phyloP scores from a whole-genome alignment of 2,888 invertebrate species.

The Cephalotes varians region DNA sequence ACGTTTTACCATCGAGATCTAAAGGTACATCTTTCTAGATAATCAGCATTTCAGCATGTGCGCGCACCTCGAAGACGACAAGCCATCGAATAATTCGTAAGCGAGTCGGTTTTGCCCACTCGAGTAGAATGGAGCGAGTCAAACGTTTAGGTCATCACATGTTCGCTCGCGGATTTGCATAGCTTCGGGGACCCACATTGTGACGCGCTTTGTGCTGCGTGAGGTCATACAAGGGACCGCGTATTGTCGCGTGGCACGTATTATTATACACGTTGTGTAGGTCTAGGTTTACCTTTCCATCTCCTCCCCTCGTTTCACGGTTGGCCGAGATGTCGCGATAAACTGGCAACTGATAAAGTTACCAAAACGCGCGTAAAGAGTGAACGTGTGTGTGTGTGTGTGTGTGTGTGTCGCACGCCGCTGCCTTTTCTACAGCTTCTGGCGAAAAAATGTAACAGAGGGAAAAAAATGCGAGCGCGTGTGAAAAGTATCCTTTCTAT shows the following conservation, averaged over 20 bases:
- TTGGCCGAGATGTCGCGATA: conserved; percentile 64
- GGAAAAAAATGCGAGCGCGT: not conserved
- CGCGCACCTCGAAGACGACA: not conserved
- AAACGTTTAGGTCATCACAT: conserved; percentile 78
- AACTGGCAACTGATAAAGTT: conserved; percentile 61
- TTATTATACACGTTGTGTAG: conserved; percentile 73
- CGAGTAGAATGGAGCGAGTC: conserved; percentile 39
- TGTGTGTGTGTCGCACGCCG: not conserved
- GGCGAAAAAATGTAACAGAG: conserved; percentile 20
- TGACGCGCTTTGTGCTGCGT: conserved; percentile 77
- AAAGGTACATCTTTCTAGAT: not conserved
- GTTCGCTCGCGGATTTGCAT: conserved; percentile 70
- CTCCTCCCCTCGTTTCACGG: not conserved
- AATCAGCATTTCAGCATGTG: not conserved
- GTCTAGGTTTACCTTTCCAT: conserved; percentile 71
- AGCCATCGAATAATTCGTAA: conserved; percentile 17
- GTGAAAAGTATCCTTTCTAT: not conserved
- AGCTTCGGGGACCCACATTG: conserved; percentile 73
- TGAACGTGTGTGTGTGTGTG: too few species aligned
- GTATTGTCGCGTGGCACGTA: conserved; percentile 70
- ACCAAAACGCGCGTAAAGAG: conserved; percentile 52
- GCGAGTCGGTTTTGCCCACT: not conserved
- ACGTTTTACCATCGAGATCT: not conserved
- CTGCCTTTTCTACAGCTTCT: not conserved
- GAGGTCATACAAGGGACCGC: conserved; percentile 72